A percentile compares a stretch with the other conserved stretches of the same genome.
Evolutionary conservation across 2,113 vertebrate genomes (phyloP).

Genomic region (Onychorhynchus coronatus): DNA sequence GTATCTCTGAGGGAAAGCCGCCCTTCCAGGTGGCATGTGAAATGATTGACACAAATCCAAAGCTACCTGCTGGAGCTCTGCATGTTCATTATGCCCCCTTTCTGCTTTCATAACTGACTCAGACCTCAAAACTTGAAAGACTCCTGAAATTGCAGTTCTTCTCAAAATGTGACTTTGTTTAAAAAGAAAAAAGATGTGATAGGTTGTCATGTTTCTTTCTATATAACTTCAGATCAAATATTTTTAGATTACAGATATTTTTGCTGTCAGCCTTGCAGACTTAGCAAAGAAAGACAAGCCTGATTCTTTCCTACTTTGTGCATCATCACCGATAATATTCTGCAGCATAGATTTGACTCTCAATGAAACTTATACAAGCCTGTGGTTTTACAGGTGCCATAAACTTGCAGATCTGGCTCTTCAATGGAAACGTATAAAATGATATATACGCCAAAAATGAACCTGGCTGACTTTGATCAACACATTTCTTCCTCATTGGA

Average conservation of each 20-base stretch:
- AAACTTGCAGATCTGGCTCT: neutral
- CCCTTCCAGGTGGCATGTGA: neutral
- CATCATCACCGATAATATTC: neutral
- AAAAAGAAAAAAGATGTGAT: conserved; percentile 38
- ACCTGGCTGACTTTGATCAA: neutral
- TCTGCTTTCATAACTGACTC: conserved; percentile 35
- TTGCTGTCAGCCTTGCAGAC: conserved; percentile 36
- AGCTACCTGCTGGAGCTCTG: neutral
- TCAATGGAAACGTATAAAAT: neutral
- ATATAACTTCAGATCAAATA: conserved; percentile 54
- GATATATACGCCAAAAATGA: neutral
- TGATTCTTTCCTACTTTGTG: conserved; percentile 2
- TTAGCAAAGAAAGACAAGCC: conserved; percentile 22
- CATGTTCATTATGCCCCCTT: neutral
- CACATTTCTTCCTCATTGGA: neutral
- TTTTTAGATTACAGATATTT: conserved; percentile 60
- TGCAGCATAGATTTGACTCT: neutral
- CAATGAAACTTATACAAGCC: neutral
- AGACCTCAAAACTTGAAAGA: conserved; percentile 51
- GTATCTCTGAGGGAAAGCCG: neutral
- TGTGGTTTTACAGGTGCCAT: neutral
- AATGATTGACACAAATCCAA: neutral
- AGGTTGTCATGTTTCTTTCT: conserved; percentile 58
- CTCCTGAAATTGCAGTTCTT: conserved; percentile 29
- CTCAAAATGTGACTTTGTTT: conserved; percentile 46